Evolutionary conservation across 2,888 invertebrate species (phyloP), one percentile per base, ranked within the genome.

Genomic region (Melieria crassipennis): DNA sequence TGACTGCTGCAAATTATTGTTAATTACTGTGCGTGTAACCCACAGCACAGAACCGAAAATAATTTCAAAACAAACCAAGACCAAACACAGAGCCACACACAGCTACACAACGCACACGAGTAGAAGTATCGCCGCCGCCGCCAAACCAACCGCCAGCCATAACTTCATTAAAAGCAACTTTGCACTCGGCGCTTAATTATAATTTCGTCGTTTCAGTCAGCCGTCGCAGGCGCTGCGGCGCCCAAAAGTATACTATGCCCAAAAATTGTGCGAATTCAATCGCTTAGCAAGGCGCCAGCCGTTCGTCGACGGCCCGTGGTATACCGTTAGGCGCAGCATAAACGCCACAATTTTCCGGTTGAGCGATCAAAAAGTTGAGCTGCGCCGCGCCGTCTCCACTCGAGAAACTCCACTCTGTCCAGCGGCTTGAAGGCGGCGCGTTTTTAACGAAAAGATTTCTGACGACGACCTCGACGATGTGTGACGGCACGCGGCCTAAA

Each of bases 111-210:
- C 52, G 10, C 52, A 9, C 52, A 52, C 52, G 6, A 5, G 5
- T 13, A 52, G 52, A 52, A 30, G 30, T 30, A 1, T 3, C 3
- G 30, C 30, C 30, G 30, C 2, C 30, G 30, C 30, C 30, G 30
- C 30, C 30, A 30, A 30, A 30, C 30, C 30, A 30, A 30, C 30
- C 13, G 5, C 52, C 4, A 52, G 13, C 13, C 52, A 13, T n/a
- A 11, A 65, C 45, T 65, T 65, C 65, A 65, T 65, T 65, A 65
- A 52, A 63, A 55, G 50, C 60, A 67, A 60, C 50, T 67, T 67
- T 50, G 42, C 58, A 60, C 60, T 67, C 50, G 60, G 7, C 13
- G 48, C 42, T 45, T 9, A 60, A 61, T 50, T 5, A 52, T 52
- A 61, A 48, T 11, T 6, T 52, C 6, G n/a, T 52, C 7, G 16